Evolutionary conservation across 2,113 vertebrate genomes (phyloP), one percentile per base, ranked within the genome.

Genomic region (Tretioscincus oriximinensis): DNA sequence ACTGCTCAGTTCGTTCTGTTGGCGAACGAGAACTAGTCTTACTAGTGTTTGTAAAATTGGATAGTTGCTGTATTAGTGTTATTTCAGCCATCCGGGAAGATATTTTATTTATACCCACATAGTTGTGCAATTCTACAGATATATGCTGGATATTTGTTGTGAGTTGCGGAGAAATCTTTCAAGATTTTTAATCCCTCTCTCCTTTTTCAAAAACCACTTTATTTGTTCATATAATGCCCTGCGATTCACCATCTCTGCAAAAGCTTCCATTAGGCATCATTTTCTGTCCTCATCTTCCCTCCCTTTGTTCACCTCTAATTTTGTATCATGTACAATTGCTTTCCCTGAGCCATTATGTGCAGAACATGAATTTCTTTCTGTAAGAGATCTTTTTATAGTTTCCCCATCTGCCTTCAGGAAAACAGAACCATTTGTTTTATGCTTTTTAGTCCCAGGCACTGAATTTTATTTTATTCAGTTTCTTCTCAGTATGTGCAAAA

Each of bases 301-400:
- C 0, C 58, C 70, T 84, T 80, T 85, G 41, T 85, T 88, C 49
- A 28, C 64, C 35, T 90, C 16, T 81, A 87, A 85, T 89, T 90
- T 90, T 84, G 18, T 72, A 12, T 41, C 76, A 20, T 75, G 82
- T 85, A 84, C 83, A 87, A 86, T 82, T 88, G 54, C 22, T 22
- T 83, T 84, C 20, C 72, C 84, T 68, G 85, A 85, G 58, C 24
- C 76, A n/a, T 84, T 91, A 45, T 66, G 74, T 67, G 47, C 47
- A 87, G 80, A 82, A 60, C 85, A 84, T 72, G 81, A 81, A 35
- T 92, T 89, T 74, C 51, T 89, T 87, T 51, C 83, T 58, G 76
- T 86, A 87, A 54, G 77, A 78, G 1, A 26, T 81, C 63, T 81
- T 87, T 90, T 86, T 54, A 84, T 84, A 80, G 45, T 78, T 87